Conservation (phyloP, 2,797 vertebrate species). For the Tenualosa thibaudeaui region DNA sequence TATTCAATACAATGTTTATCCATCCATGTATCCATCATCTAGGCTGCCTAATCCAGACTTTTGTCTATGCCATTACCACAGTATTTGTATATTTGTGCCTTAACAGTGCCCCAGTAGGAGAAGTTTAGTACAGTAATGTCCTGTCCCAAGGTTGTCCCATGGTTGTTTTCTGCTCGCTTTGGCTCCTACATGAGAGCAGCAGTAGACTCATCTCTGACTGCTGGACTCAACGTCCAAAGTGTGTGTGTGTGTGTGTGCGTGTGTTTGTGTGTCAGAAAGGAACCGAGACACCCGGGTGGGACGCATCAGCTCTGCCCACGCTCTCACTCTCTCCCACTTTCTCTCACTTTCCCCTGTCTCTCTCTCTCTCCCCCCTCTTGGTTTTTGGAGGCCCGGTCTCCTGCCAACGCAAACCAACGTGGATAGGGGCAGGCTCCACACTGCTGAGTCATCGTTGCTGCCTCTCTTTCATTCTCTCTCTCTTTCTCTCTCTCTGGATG, state of each 20-base stretch:
- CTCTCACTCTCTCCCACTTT: background rate
- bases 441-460: conserved; percentile 33
- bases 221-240: background rate
- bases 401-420: conserved; percentile 18
- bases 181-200: background rate
- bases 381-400: background rate
- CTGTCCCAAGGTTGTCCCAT: background rate
- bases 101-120: background rate
- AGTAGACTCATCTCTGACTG: background rate
- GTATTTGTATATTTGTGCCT: background rate
- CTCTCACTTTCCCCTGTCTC: background rate
- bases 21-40: background rate
- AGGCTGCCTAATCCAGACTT: background rate
- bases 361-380: background rate
- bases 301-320: conserved; percentile 6
- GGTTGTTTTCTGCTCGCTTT: background rate
- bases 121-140: background rate
- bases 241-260: background rate
- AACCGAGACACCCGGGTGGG: background rate
- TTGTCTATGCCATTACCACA: too few species aligned
- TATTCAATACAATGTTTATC: too few species aligned
- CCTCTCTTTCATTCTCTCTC: background rate
- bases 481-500: background rate
- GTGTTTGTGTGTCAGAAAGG: background rate
- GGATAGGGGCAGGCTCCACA: conserved; percentile 15